Conservation (phyloP, 92 coral and sea anemone species). For the Palythoa grandiflora region DNA sequence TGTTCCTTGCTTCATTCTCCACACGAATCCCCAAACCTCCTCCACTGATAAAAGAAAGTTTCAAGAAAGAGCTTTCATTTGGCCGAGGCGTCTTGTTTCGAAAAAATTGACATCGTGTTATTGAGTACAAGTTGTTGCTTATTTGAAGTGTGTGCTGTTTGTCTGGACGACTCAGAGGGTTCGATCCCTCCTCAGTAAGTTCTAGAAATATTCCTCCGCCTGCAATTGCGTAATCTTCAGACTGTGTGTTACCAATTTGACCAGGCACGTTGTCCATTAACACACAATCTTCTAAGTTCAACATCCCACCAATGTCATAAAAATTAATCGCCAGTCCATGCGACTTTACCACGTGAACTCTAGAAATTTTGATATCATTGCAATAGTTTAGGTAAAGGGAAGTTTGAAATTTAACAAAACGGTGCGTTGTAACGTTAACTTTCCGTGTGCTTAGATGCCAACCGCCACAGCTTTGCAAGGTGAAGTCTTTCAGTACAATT, state of each 20-base stretch:
- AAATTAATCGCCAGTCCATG: conserved; percentile 55
- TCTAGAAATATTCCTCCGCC: conserved; percentile 83
- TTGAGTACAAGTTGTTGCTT: conserved; percentile 65
- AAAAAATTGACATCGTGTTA: conserved; percentile 64
- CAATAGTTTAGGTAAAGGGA: conserved; percentile 85
- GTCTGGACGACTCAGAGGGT: conserved; percentile 56
- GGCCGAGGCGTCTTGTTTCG: conserved; percentile 64
- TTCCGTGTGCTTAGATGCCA: conserved; percentile 66
- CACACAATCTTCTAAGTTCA: conserved; percentile 30
- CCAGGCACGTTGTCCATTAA: conserved; percentile 60
- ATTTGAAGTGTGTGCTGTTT: conserved; percentile 63
- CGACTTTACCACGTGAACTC: conserved; percentile 60
- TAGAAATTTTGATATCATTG: conserved; percentile 50
- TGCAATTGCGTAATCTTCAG: conserved; percentile 49
- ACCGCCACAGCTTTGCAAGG: conserved; percentile 78
- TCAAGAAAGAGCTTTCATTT: background rate
- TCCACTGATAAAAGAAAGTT: conserved; percentile 75
- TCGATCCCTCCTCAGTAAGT: conserved; percentile 66
- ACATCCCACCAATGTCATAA: conserved; percentile 54
- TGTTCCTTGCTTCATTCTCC: conserved; percentile 72
- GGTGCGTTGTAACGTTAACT: background rate
- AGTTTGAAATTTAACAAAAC: conserved; percentile 60
- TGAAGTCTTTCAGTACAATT: conserved; percentile 64
- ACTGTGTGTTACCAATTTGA: background rate
- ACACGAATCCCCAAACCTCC: conserved; percentile 80